phyloP scores from a whole-genome alignment of 1,140 invertebrate genomes.

The Zaprionus africanus region DNA sequence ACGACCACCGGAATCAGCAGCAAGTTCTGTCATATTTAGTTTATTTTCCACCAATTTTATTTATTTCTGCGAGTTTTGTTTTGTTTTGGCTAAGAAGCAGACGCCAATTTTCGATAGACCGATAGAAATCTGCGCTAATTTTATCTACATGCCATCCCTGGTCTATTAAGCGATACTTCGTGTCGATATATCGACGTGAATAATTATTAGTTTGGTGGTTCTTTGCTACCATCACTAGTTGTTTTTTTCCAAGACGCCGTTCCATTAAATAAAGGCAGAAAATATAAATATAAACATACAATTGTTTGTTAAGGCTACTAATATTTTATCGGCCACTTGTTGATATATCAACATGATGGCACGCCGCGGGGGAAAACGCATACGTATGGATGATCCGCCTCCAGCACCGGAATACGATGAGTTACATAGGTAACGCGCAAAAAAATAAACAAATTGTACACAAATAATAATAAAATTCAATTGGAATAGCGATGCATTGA shows the following conservation, averaged over 20 bases:
- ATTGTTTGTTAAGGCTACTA: background rate
- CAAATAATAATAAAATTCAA: background rate
- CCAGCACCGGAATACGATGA: constrained; percentile 89
- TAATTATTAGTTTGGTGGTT: background rate
- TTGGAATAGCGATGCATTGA: constrained; percentile 64
- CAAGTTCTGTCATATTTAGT: constrained; percentile 90
- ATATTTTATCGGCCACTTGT: background rate
- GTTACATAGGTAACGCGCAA: constrained; percentile 50
- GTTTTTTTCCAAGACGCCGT: constrained; percentile 20
- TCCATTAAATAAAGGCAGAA: background rate
- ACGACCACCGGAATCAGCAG: constrained; percentile 92
- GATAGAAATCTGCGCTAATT: background rate
- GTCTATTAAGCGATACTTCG: background rate
- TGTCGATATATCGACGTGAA: background rate
- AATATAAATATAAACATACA: constrained; percentile 11
- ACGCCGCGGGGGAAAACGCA: constrained; percentile 93
- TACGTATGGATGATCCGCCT: constrained; percentile 95
- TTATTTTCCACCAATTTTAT: constrained; percentile 70
- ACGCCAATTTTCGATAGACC: constrained; percentile 36
- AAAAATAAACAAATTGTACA: background rate
- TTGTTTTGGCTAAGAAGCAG: constrained; percentile 18
- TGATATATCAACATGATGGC: constrained; percentile 87
- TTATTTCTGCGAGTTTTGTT: constrained; percentile 3
- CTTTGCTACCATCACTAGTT: constrained; percentile 19
- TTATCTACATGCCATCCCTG: background rate